Base-by-base conservation (phyloP, 2,888 invertebrate genomes). In the Isotomurus palustris region DNA sequence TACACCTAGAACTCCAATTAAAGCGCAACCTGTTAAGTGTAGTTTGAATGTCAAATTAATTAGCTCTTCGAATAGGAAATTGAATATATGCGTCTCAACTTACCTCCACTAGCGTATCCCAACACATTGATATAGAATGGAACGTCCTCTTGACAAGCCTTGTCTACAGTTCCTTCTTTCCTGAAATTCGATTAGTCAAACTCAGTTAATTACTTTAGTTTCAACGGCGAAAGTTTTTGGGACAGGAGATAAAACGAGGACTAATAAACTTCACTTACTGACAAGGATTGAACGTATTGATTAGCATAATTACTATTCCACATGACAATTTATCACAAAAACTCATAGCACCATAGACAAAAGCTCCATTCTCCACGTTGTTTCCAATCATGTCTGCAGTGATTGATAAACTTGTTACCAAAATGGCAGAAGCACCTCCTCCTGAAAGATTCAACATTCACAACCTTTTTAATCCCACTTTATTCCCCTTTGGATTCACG, bases 291-390 rank as follows among this genome's bases (percentile, higher is more conserved):
- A 66, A 43, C 27, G 53, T 58, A 55, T 59, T 69, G 2, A 69
- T 68, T 25, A 68, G 56, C 41, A 68, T 83, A n/a, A 94, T 88
- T 19, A 87, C 88, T 27, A 87, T 76, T 1, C 95, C 95, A 63
- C 92, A 92, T 36, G 91, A 84, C 2, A 95, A 78, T 78, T 95
- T 95, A 76, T 95, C 94, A 24, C 87, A 84, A 74, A 95, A 93
- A 58, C 93, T 93, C 76, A 95, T 93, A 35, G 88, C 84, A 27
- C 94, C 93, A 75, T 92, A 95, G 41, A 95, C 88, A 68, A 91
- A 87, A 2, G 91, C 94, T 51, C 92, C 88, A 72, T 86, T 88
- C 72, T 89, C 87, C 1, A 87, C 86, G 75, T 91, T 87, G 2
- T 83, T 81, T 38, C 90, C 91, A 67, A 94, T 93, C 70, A 93